Evolutionary conservation across 2,113 vertebrate genomes (phyloP).

Genomic region (Beaufortia kweichowensis): DNA sequence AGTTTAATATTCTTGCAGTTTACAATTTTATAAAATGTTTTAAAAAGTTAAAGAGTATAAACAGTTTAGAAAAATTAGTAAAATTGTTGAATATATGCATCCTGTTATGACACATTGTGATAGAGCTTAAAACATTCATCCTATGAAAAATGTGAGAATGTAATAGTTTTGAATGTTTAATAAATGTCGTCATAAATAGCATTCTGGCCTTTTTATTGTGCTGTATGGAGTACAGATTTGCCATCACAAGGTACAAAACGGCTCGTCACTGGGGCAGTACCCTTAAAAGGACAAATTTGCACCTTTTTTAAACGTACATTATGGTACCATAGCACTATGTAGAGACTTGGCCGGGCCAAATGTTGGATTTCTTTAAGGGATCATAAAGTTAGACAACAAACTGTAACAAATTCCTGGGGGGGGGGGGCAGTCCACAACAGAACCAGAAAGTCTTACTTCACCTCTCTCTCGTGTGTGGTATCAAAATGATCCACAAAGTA

Average conservation of each 20-base stretch:
- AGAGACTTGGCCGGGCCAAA: too few relatives aligned
- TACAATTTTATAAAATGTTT: too few relatives aligned
- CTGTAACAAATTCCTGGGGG: too few relatives aligned
- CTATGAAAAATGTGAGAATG: neutral
- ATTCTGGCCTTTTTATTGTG: neutral
- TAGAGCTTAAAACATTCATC: neutral
- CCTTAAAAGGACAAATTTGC: neutral
- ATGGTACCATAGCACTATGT: neutral
- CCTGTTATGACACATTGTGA: constrained; percentile 7
- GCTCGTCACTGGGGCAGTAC: neutral
- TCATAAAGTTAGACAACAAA: too few relatives aligned
- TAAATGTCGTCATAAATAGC: neutral
- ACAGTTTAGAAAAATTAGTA: too few relatives aligned
- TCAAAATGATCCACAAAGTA: too few relatives aligned
- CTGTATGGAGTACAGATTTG: neutral
- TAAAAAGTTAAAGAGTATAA: too few relatives aligned
- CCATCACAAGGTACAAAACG: neutral
- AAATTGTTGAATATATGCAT: neutral
- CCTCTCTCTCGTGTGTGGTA: too few relatives aligned
- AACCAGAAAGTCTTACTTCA: too few relatives aligned
- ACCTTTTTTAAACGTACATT: neutral
- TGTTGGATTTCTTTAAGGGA: too few relatives aligned
- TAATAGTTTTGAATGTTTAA: neutral
- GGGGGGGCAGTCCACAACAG: too few relatives aligned
- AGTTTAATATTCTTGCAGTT: too few relatives aligned